A percentile compares a stretch with the other conserved stretches of the same genome.
Evolutionary conservation across 2,888 invertebrate genomes (phyloP).

Genomic region (Ethmia dodecea): DNA sequence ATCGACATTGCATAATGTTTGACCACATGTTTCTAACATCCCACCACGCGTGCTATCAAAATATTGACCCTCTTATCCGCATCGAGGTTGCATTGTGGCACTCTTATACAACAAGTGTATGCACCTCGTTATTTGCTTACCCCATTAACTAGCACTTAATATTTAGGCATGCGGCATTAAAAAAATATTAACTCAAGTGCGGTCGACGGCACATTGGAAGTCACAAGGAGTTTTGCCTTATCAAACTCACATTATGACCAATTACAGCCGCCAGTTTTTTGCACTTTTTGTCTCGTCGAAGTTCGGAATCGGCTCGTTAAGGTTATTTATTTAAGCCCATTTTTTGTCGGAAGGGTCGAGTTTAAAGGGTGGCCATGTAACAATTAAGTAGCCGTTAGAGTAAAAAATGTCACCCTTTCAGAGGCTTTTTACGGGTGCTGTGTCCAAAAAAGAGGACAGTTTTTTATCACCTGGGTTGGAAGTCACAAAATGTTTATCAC

Average conservation of each 20-base stretch:
- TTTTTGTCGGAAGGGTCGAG: slow-evolving; percentile 58
- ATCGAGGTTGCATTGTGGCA: slow-evolving; percentile 55
- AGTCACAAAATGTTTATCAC: slow-evolving; percentile 77
- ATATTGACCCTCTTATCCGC: slow-evolving; percentile 73
- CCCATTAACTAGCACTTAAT: slow-evolving; percentile 65
- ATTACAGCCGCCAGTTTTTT: slow-evolving; percentile 47
- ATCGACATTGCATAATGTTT: slow-evolving; percentile 68
- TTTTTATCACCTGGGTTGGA: slow-evolving; percentile 75
- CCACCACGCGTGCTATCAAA: slow-evolving; percentile 68
- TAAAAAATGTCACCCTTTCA: slow-evolving; percentile 74
- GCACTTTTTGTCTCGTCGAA: slow-evolving; percentile 44
- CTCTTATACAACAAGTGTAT: slow-evolving; percentile 59
- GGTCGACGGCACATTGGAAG: slow-evolving; percentile 32
- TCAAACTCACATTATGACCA: slow-evolving; percentile 51
- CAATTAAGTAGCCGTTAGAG: slow-evolving; percentile 69
- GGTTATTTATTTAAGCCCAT: slow-evolving; percentile 61
- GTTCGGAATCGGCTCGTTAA: slow-evolving; percentile 47
- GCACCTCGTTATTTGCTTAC: slow-evolving; percentile 59
- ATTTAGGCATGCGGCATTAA: slow-evolving; percentile 48
- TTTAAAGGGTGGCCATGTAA: slow-evolving; percentile 63
- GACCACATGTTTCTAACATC: slow-evolving; percentile 65
- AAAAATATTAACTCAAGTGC: slow-evolving; percentile 60
- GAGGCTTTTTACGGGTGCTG: slow-evolving; percentile 46
- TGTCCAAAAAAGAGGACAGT: slow-evolving; percentile 62
- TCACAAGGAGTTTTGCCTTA: slow-evolving; percentile 49